Evolutionary conservation across 2,113 vertebrate genomes (phyloP).

Genomic region (Crotalus viridis): DNA sequence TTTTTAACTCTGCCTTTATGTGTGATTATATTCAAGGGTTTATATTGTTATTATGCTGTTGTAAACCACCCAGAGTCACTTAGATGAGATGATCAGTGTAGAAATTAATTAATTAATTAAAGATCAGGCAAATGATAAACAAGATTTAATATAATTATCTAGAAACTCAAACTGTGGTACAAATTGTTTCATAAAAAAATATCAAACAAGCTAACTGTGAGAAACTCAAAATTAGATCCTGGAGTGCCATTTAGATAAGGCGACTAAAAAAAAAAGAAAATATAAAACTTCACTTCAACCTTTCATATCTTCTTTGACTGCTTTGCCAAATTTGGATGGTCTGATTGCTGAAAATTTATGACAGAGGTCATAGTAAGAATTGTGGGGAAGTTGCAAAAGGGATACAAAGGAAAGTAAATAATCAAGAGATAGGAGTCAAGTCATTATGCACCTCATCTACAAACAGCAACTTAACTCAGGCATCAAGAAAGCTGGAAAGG

Average conservation of each 20-base stretch:
- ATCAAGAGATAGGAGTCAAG: background rate
- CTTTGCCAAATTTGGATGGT: background rate
- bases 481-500: background rate
- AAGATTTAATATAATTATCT: background rate
- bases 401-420: background rate
- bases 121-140: background rate
- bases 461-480: background rate
- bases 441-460: background rate
- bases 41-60: background rate
- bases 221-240: background rate
- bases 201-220: background rate
- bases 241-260: background rate
- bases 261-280: background rate
- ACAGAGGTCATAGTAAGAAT: background rate
- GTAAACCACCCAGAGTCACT: too few relatives aligned
- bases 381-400: background rate
- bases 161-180: background rate
- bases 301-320: background rate
- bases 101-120: too few relatives aligned
- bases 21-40: background rate
- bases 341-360: background rate
- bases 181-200: background rate
- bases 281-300: background rate
- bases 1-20: background rate
- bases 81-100: too few relatives aligned